phyloP scores from a whole-genome alignment of 2,113 vertebrate genomes.

The Lophura nycthemera region DNA sequence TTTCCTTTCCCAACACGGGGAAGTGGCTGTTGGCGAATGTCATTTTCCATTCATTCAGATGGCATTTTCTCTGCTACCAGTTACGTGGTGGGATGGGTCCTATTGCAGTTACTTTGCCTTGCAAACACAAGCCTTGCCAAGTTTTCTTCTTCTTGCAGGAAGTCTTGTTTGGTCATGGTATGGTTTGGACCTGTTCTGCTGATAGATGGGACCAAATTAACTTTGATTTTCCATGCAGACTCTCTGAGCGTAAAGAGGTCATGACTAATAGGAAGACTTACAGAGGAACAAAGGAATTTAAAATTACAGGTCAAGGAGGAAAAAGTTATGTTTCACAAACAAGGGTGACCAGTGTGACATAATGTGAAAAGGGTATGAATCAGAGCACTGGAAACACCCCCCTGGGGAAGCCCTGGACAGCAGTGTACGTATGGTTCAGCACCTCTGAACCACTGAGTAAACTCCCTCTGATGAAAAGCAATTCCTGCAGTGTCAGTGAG shows the following conservation, averaged over 20 bases:
- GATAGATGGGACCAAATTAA: not conserved
- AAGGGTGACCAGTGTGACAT: not conserved
- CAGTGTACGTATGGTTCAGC: not conserved
- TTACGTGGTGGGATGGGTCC: not conserved
- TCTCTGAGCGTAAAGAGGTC: not conserved
- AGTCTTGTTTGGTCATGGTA: not conserved
- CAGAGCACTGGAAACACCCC: not conserved
- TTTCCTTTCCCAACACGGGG: not conserved
- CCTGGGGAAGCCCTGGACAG: not conserved
- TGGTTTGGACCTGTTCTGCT: not conserved
- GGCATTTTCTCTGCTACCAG: not conserved
- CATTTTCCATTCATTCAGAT: not conserved
- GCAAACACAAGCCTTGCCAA: not conserved
- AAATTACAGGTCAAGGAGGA: not conserved
- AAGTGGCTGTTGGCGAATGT: not conserved
- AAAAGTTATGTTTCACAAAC: not conserved
- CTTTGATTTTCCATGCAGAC: slow-evolving; percentile 7
- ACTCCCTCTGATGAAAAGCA: not conserved
- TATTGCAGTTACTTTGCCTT: not conserved
- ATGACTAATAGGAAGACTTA: not conserved
- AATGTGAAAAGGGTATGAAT: not conserved
- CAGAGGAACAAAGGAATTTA: not conserved
- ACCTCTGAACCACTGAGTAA: not conserved
- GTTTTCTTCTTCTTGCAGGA: not conserved
- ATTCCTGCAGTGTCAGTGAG: not conserved